phyloP scores from a whole-genome alignment of 64 coral and sea anemone genomes.

The Stichodactyla helianthus region DNA sequence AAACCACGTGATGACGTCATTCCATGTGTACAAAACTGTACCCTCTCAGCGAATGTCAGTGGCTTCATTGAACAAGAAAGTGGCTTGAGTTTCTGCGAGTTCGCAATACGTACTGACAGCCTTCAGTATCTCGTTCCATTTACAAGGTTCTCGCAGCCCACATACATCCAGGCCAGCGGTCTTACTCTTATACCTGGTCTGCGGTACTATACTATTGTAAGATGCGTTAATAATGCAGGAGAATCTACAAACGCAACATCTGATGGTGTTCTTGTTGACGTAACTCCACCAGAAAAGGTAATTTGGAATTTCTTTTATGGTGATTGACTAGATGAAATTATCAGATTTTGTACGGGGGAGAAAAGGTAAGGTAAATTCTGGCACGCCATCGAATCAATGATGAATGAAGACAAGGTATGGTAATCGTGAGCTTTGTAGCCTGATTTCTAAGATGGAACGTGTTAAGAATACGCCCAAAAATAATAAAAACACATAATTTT shows the following conservation, averaged over 20 bases:
- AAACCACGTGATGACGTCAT: conserved; percentile 13
- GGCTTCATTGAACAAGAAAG: conserved; percentile 70
- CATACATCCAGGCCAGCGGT: conserved; percentile 10
- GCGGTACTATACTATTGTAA: conserved; percentile 41
- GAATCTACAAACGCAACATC: not conserved
- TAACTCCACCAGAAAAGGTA: conserved; percentile 63
- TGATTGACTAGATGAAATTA: not conserved
- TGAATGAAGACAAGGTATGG: not conserved
- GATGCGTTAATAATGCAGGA: conserved; percentile 50
- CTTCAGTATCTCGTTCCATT: conserved; percentile 12
- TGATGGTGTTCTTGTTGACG: conserved; percentile 41
- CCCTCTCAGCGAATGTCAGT: conserved; percentile 36
- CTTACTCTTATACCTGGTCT: conserved; percentile 19
- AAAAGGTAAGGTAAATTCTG: not conserved
- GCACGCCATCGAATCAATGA: not conserved
- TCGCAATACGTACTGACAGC: conserved; percentile 39
- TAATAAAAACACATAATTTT: not conserved
- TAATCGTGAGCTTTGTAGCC: not conserved
- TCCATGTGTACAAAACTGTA: conserved; percentile 60
- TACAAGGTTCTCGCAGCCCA: not conserved
- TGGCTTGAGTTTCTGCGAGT: conserved; percentile 56
- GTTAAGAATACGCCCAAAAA: not conserved
- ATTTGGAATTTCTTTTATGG: not conserved
- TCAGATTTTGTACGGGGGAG: too few relatives aligned
- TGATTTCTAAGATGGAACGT: not conserved